Conservation (phyloP, 2,888 invertebrate genomes). For the Malachius bipustulatus region DNA sequence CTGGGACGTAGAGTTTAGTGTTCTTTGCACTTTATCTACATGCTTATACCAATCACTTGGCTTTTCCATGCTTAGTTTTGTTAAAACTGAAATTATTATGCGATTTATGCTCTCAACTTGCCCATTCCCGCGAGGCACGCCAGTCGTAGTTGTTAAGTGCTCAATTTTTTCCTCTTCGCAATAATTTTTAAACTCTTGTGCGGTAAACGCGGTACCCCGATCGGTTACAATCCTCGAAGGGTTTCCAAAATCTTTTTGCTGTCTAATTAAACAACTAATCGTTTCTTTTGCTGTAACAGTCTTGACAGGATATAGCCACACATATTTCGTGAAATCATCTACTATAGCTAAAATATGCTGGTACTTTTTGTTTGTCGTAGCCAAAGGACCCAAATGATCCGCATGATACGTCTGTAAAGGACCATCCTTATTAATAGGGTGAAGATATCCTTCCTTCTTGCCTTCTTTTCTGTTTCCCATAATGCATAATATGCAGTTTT, state of each 20-base stretch:
- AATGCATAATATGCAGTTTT: slow-evolving; percentile 18
- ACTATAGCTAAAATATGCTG: slow-evolving; percentile 26
- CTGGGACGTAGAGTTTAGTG: slow-evolving; percentile 17
- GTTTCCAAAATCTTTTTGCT: slow-evolving; percentile 29
- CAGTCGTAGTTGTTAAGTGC: slow-evolving; percentile 23
- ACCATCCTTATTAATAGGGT: slow-evolving; percentile 19
- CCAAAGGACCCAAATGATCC: slow-evolving; percentile 23
- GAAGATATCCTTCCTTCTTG: slow-evolving; percentile 20
- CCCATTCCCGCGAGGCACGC: slow-evolving; percentile 30
- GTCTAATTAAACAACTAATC: slow-evolving; percentile 15
- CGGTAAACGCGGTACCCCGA: slow-evolving; percentile 29
- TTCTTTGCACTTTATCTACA: slow-evolving; percentile 12
- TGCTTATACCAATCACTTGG: slow-evolving; percentile 25
- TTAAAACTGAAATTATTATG: slow-evolving; percentile 23
- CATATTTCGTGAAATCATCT: slow-evolving; percentile 25
- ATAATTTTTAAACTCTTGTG: slow-evolving; percentile 27
- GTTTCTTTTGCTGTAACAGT: slow-evolving; percentile 21
- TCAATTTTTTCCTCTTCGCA: slow-evolving; percentile 27
- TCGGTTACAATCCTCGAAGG: slow-evolving; percentile 29
- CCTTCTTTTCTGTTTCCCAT: slow-evolving; percentile 19
- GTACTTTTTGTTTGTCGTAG: slow-evolving; percentile 21
- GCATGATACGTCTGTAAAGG: slow-evolving; percentile 22
- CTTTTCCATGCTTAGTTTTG: slow-evolving; percentile 28
- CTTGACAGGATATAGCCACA: slow-evolving; percentile 26
- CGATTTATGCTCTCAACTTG: slow-evolving; percentile 28